A percentile compares a stretch with the other conserved stretches of the same genome.
These are phyloP conservation scores for Geopemphigus sp. DNA, from an alignment of 1,140 invertebrate genomes.

Conservation along the genomic window DNA sequence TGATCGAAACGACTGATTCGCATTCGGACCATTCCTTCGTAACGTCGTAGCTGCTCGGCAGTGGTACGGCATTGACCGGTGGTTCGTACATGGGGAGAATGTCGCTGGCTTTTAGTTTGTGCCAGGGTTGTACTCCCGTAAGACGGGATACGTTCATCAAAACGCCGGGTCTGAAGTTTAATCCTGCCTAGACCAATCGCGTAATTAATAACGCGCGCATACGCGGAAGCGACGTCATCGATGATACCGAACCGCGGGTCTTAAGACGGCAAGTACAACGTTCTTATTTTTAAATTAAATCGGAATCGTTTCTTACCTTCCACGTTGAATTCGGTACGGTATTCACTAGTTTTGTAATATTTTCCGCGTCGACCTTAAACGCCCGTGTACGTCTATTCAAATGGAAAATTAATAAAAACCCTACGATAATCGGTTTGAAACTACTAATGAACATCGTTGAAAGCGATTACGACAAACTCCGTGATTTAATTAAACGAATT, in stretches of 20 bases:
- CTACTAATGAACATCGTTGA: neutral
- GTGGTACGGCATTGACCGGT: neutral
- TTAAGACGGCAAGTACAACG: too few species aligned
- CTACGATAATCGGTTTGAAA: neutral
- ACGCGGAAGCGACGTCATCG: too few species aligned
- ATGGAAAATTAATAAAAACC: neutral
- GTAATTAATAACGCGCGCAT: too few species aligned
- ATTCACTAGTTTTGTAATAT: constrained; percentile 3
- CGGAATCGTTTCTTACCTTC: constrained; percentile 15
- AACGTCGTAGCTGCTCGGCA: constrained; percentile 78
- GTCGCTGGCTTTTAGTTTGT: neutral
- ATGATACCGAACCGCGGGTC: too few species aligned
- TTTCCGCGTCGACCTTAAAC: neutral
- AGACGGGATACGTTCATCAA: neutral
- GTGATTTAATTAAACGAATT: neutral
- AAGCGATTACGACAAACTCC: neutral
- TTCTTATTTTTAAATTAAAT: neutral
- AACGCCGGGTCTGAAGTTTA: neutral
- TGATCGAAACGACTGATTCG: constrained; percentile 71
- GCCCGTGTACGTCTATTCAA: neutral
- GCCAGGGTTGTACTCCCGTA: neutral
- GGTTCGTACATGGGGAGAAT: neutral
- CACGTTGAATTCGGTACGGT: neutral
- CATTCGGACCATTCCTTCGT: constrained; percentile 78
- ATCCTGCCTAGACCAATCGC: constrained; percentile 8